Percentiles rank a stretch among this genome's conserved stretches.
phyloP scores from a whole-genome alignment of 2,113 vertebrate species.

The Stomatorhinus ivindoensis region DNA sequence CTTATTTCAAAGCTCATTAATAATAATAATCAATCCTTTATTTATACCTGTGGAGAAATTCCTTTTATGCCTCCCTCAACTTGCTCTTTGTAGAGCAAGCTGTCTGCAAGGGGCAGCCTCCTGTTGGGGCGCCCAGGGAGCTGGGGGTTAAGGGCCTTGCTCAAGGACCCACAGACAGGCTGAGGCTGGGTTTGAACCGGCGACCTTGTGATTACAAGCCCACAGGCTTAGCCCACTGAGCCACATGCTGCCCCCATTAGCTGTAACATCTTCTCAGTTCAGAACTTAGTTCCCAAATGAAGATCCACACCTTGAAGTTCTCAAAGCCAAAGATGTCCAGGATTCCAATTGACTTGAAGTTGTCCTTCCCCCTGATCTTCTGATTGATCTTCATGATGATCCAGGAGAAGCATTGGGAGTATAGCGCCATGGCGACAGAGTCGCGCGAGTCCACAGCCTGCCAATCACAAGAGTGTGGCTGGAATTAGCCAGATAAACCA shows the following conservation, averaged over 20 bases:
- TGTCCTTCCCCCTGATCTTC: conserved; percentile 81
- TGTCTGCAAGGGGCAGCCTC: too few species aligned
- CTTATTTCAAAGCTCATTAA: neutral
- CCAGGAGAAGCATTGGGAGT: conserved; percentile 89
- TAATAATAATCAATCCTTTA: too few species aligned
- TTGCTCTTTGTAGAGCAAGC: too few species aligned
- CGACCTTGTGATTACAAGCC: too few species aligned
- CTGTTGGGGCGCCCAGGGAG: too few species aligned
- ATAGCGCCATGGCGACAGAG: conserved; percentile 84
- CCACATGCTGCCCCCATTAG: too few species aligned
- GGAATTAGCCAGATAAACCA: neutral
- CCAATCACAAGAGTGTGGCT: conserved; percentile 10
- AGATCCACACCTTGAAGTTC: conserved; percentile 73
- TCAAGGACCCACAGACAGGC: too few species aligned
- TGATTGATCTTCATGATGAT: conserved; percentile 83
- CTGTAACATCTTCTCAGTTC: neutral
- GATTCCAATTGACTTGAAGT: conserved; percentile 91
- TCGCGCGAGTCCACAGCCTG: conserved; percentile 84
- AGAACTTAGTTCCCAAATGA: neutral
- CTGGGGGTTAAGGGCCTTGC: too few species aligned
- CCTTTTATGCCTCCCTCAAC: too few species aligned
- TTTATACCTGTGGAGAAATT: too few species aligned
- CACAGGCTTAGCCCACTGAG: too few species aligned
- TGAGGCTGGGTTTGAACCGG: too few species aligned
- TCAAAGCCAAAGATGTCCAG: conserved; percentile 91